These are phyloP conservation scores for Thymelicus acteon DNA, from an alignment of 2,888 invertebrate species.

Conservation along the genomic window DNA sequence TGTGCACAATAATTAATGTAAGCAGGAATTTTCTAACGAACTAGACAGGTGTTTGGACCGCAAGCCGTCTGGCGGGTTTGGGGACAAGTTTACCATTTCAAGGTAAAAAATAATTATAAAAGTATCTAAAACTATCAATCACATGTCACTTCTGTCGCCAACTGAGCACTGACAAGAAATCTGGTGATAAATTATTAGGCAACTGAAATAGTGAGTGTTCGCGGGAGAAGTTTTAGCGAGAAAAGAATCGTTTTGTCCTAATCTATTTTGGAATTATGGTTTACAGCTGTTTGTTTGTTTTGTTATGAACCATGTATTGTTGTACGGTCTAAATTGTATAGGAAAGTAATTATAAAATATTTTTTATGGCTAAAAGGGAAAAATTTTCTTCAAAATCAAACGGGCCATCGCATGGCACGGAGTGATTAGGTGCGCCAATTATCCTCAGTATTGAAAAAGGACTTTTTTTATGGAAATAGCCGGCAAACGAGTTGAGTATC, in stretches of 20 bases:
- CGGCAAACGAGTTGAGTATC: too few relatives aligned
- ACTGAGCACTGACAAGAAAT: slow-evolving; percentile 51
- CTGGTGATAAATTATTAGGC: slow-evolving; percentile 70
- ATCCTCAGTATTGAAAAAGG: too few relatives aligned
- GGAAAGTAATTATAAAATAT: too few relatives aligned
- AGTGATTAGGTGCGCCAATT: too few relatives aligned
- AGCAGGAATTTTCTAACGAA: neutral
- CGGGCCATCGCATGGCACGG: too few relatives aligned
- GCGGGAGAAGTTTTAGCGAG: slow-evolving; percentile 74
- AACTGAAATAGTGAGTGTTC: slow-evolving; percentile 74
- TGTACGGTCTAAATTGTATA: too few relatives aligned
- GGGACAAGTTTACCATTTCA: slow-evolving; percentile 3
- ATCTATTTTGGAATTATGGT: slow-evolving; percentile 60
- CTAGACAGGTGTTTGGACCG: slow-evolving; percentile 9
- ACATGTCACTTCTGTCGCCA: slow-evolving; percentile 44
- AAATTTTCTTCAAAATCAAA: too few relatives aligned
- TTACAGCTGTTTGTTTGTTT: slow-evolving; percentile 52
- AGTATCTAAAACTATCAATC: slow-evolving; percentile 15
- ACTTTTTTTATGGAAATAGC: too few relatives aligned
- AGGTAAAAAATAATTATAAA: neutral
- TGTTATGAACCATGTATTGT: neutral
- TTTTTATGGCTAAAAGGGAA: too few relatives aligned
- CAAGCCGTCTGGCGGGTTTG: slow-evolving; percentile 4
- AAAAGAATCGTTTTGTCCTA: slow-evolving; percentile 65
- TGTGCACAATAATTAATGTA: slow-evolving; percentile 9